Base-by-base conservation (phyloP, 2,888 invertebrate genomes). In the Stenichneumon culpator region DNA sequence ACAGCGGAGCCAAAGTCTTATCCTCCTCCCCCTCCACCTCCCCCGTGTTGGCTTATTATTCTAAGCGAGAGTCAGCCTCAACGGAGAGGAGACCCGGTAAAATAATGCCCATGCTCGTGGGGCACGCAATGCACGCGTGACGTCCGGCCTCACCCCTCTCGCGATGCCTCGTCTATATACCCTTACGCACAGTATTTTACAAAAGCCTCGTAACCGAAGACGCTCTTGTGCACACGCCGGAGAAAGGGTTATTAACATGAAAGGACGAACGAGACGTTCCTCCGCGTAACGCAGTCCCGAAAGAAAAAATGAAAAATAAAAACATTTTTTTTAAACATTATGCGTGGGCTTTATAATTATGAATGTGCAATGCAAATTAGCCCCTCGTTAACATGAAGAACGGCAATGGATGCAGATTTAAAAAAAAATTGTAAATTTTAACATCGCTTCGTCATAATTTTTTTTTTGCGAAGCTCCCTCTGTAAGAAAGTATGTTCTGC, bases 61-160 rank as follows among this genome's bases (percentile, higher is more conserved):
- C 77, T 74, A 83, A 79, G 73, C 81, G 72, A 69, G 86, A 80
- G 65, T 77, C 75, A 70, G 81, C 77, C 77, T 84, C 80, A 47
- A 22, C 68, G 74, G 39, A 73, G 73, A 65, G 57, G 69, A 78
- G 69, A 79, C 67, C 79, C 79, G 72, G 84, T 80, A 85, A 86
- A 87, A 88, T 89, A 88, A 89, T 87, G 87, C 83, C 86, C 83
- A 84, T 83, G 86, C 82, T 89, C 88, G 88, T 87, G 63, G 84
- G 84, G 89, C 92, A 91, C 91, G 92, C 89, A 89, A 89, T 84
- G 88, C 86, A 90, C 82, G 90, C 92, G 91, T 92, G 92, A 92
- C 92, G 90, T 92, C 92, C 92, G 92, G 90, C 89, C 90, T 90
- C 87, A 84, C 89, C 90, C 84, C 83, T 77, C 78, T 83, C 69